Evolutionary conservation across 2,113 vertebrate species (phyloP).

Genomic region (Prolemur simus): DNA sequence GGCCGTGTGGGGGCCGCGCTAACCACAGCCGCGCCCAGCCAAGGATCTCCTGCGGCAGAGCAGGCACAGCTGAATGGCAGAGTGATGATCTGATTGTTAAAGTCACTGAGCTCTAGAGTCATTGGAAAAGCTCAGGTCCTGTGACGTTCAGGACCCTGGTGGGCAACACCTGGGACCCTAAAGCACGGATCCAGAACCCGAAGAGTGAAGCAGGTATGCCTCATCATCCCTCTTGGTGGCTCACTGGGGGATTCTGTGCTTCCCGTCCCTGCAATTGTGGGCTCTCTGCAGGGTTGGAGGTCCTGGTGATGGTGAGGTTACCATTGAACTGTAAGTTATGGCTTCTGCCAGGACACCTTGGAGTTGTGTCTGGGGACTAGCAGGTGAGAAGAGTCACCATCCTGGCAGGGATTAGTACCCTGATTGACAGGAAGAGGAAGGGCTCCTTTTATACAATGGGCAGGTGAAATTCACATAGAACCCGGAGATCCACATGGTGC

Average conservation of each 20-base stretch:
- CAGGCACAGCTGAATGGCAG: background rate
- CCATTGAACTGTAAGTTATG: background rate
- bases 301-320: background rate
- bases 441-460: background rate
- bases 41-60: background rate
- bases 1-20: fast-evolving
- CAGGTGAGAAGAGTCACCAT: background rate
- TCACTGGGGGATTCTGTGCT: background rate
- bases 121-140: background rate
- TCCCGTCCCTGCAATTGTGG: background rate
- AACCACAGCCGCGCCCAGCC: no score
- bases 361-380: background rate
- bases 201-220: background rate
- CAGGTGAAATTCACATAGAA: background rate
- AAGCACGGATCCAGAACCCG: background rate
- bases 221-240: background rate
- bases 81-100: background rate
- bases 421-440: background rate
- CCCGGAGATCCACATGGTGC: background rate
- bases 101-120: background rate
- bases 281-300: background rate
- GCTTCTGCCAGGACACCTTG: background rate
- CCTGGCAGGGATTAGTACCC: background rate
- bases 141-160: background rate
- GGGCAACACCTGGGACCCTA: background rate